Base-by-base conservation (phyloP, 1,140 invertebrate species). In the Holcopasites calliopsidis region DNA sequence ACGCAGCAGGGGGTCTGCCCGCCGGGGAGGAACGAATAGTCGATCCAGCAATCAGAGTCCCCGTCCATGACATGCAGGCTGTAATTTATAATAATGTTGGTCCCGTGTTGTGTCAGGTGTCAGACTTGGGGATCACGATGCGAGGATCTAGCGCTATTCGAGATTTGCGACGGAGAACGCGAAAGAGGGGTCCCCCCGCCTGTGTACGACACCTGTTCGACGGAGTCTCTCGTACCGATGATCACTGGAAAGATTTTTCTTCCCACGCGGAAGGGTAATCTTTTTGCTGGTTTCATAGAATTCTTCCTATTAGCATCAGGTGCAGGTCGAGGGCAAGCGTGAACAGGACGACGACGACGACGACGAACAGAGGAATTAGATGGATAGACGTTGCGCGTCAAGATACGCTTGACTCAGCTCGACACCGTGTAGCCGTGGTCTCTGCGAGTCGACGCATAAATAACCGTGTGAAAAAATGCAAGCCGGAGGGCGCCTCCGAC, bases 401-500 rank as follows among this genome's bases (percentile, higher is more conserved):
- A 7, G 21, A 42, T 49, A 3, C 52, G 62, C 13, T 49, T 54
- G 62, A 55, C 71, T 73, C 50, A 31, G 10, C 64, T 33, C 47
- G 23, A 42, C 40, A 44, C 60, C 18, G 8, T 1, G 6, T 31
- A 31, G n/a, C 5, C 8, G 18, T 7, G 18, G 18, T 47, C 38
- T 8, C 10, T 10, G 40, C n/a, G 26, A 52, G 23, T 42, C 38
- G 38, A 33, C 47, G 54, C 60, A 76, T 79, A 82, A 83, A 83
- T 79, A 71, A 76, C 76, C 61, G 31, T 57, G 47, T 49, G 69
- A 76, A 83, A 80, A 74, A 75, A 71, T 82, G 49, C 18, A 49
- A 73, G 42, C 54, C 52, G 31, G 44, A 40, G 38, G 68, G 68
- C 74, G 50, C 52, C 49, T 40, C 50, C 50, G 31, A 74, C 21